Evolutionary conservation across 2,797 vertebrate genomes (phyloP).

Genomic region (Xenopus petersii): DNA sequence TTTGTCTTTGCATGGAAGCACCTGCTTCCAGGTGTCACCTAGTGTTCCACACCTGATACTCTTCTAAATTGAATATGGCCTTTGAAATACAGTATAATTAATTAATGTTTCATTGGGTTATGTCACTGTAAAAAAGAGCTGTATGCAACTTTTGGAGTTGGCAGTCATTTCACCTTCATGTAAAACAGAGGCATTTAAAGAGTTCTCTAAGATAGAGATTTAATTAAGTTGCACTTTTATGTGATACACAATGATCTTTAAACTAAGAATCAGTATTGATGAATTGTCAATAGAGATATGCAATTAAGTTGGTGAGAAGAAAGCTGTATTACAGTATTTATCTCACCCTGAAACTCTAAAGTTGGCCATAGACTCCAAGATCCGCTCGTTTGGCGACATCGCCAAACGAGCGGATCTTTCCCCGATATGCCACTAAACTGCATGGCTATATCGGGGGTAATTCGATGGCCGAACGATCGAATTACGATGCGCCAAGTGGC

Average conservation of each 20-base stretch:
- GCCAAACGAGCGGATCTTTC: no score
- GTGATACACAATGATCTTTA: conserved; percentile 27
- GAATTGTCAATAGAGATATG: conserved; percentile 21
- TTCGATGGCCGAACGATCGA: no score
- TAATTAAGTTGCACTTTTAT: conserved; percentile 40
- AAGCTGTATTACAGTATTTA: not conserved
- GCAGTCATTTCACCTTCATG: conserved; percentile 51
- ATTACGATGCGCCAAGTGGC: no score
- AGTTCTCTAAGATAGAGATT: conserved; percentile 51
- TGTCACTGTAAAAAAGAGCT: conserved; percentile 45
- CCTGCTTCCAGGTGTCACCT: conserved; percentile 49
- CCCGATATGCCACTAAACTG: no score
- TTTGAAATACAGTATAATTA: conserved; percentile 61
- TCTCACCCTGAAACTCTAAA: conserved; percentile 1
- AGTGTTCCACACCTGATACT: conserved; percentile 53
- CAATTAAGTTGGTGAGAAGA: conserved; percentile 15
- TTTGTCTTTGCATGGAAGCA: conserved; percentile 26
- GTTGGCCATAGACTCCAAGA: no score
- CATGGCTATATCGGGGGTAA: no score
- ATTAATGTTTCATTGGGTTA: conserved; percentile 68
- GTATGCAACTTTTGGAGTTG: conserved; percentile 53
- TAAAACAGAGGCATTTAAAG: conserved; percentile 50
- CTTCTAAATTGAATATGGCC: conserved; percentile 55
- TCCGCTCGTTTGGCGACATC: no score
- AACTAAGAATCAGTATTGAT: conserved; percentile 15